phyloP scores from a whole-genome alignment of 2,888 invertebrate species.

The Lithophane socia region DNA sequence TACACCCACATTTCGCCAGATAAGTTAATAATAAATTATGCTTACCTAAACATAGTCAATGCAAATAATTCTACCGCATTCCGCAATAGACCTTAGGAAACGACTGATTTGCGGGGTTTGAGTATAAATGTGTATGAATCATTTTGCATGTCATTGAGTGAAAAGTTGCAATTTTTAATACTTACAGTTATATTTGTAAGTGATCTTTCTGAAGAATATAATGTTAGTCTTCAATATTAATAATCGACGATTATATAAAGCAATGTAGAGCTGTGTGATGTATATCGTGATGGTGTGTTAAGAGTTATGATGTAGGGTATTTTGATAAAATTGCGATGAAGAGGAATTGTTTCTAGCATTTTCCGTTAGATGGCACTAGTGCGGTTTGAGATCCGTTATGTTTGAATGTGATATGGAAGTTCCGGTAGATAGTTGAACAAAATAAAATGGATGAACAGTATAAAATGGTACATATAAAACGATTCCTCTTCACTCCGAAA shows the following conservation, averaged over 20 bases:
- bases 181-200: conserved; percentile 61
- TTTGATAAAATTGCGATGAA: conserved; percentile 33
- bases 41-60: neutral
- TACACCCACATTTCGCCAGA: neutral
- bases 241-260: conserved; percentile 63
- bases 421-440: conserved; percentile 8
- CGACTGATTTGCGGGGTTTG: conserved; percentile 58
- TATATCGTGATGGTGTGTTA: conserved; percentile 58
- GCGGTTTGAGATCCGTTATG: conserved; percentile 18
- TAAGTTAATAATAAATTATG: neutral
- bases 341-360: conserved; percentile 36
- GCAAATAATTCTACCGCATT: conserved; percentile 48
- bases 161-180: conserved; percentile 63
- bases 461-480: conserved; percentile 8
- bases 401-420: neutral
- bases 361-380: conserved; percentile 31
- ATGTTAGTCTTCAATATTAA: conserved; percentile 65
- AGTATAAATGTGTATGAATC: conserved; percentile 41
- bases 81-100: conserved; percentile 50
- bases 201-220: conserved; percentile 59
- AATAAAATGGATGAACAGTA: neutral
- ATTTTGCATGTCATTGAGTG: conserved; percentile 46
- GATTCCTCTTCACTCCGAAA: conserved; percentile 43
- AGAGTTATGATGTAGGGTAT: conserved; percentile 34
- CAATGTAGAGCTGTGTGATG: conserved; percentile 66